These are phyloP conservation scores for Malthinus seriepunctatus DNA, from an alignment of 2,888 invertebrate genomes.

Conservation along the genomic window DNA sequence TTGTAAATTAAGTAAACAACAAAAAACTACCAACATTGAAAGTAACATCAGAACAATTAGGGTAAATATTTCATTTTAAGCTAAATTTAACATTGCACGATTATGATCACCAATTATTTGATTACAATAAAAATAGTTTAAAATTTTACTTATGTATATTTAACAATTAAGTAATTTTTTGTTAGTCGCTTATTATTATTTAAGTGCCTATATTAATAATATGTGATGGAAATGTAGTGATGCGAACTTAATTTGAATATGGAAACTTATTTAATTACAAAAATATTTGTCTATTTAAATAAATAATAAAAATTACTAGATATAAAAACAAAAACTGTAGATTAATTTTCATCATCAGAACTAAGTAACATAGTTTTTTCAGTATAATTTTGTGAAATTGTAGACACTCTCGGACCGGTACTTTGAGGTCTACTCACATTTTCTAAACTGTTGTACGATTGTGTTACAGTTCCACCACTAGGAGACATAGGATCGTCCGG, in stretches of 20 bases:
- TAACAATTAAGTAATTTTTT: background rate
- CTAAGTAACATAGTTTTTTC: slow-evolving; percentile 95
- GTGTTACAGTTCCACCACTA: slow-evolving; percentile 49
- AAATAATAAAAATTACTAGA: slow-evolving; percentile 2
- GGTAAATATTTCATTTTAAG: slow-evolving; percentile 10
- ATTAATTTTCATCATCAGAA: slow-evolving; percentile 82
- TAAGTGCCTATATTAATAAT: slow-evolving; percentile 2
- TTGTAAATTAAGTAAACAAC: no score
- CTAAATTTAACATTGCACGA: slow-evolving; percentile 26
- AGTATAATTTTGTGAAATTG: slow-evolving; percentile 85
- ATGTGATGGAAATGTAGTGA: slow-evolving; percentile 2
- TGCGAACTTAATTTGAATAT: background rate
- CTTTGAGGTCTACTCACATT: slow-evolving; percentile 48
- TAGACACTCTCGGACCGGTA: slow-evolving; percentile 74
- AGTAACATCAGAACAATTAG: background rate
- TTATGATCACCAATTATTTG: slow-evolving; percentile 22
- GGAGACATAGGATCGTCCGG: slow-evolving; percentile 66
- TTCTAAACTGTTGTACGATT: slow-evolving; percentile 48
- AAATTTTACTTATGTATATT: slow-evolving; percentile 7
- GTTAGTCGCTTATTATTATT: background rate
- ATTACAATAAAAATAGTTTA: slow-evolving; percentile 28
- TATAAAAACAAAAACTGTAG: background rate
- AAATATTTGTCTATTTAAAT: slow-evolving; percentile 7
- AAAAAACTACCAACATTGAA: no score
- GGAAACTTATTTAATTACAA: slow-evolving; percentile 2